phyloP scores from a whole-genome alignment of 2,888 invertebrate species.

The Drosophila austrosaltans region DNA sequence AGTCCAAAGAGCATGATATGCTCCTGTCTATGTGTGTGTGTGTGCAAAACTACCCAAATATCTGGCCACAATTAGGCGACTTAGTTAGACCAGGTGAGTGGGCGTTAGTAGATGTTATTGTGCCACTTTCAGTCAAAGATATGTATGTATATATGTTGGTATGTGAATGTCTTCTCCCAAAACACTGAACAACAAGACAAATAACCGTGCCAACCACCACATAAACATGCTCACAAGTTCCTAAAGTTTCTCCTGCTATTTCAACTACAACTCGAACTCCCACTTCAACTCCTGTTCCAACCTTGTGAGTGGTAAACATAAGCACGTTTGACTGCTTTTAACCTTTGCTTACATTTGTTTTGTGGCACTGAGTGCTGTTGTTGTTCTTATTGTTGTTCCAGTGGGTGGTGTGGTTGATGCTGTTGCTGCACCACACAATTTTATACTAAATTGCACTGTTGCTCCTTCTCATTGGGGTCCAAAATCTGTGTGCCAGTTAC shows the following conservation, averaged over 20 bases:
- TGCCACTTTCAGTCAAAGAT: constrained; percentile 32
- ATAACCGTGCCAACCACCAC: constrained; percentile 35
- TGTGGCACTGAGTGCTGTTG: neutral
- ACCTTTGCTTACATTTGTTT: constrained; percentile 35
- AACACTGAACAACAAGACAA: constrained; percentile 31
- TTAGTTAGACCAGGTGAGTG: constrained; percentile 37
- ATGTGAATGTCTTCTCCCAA: neutral
- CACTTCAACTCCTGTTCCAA: constrained; percentile 1
- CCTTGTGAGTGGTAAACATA: constrained; percentile 19
- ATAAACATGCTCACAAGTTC: constrained; percentile 51
- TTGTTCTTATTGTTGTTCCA: neutral
- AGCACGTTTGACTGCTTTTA: constrained; percentile 36
- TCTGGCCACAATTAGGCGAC: constrained; percentile 64
- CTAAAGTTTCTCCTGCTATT: constrained; percentile 48
- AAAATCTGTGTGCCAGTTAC: constrained; percentile 44
- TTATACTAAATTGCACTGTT: constrained; percentile 34
- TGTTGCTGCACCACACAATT: neutral
- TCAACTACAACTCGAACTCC: neutral
- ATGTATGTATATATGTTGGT: neutral
- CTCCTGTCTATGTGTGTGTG: constrained; percentile 32
- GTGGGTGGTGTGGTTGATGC: neutral
- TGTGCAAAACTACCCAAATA: constrained; percentile 33
- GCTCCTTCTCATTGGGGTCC: constrained; percentile 30
- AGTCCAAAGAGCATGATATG: constrained; percentile 35
- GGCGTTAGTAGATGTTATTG: constrained; percentile 23